phyloP scores from a whole-genome alignment of 1,140 invertebrate genomes.

The Sinonovacula constricta region DNA sequence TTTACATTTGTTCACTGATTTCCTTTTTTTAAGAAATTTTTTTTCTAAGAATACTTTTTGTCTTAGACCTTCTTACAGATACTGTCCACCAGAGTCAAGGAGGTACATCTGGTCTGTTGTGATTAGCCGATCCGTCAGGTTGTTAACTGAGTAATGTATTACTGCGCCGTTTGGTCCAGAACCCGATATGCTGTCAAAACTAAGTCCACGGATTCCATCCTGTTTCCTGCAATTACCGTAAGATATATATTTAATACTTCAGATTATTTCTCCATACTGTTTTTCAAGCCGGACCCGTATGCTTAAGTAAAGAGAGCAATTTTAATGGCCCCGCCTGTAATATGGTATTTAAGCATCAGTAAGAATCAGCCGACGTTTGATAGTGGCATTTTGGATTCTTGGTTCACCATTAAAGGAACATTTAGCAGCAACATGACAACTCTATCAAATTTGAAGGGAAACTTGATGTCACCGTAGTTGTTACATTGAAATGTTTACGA shows the following conservation, averaged over 20 bases:
- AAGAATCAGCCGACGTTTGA: too few species aligned
- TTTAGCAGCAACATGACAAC: too few species aligned
- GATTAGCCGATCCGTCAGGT: conserved; percentile 86
- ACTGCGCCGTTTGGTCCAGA: conserved; percentile 94
- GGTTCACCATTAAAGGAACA: too few species aligned
- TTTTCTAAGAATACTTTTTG: neutral
- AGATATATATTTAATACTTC: neutral
- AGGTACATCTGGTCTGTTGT: conserved; percentile 88
- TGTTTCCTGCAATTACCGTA: conserved; percentile 78
- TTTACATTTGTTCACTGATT: neutral
- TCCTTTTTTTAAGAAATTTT: conserved; percentile 1
- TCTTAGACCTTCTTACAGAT: conserved; percentile 71
- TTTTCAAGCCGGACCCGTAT: too few species aligned
- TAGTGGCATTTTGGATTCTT: too few species aligned
- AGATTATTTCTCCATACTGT: too few species aligned
- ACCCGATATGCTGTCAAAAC: conserved; percentile 94
- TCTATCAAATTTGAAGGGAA: too few species aligned
- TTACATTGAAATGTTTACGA: too few species aligned
- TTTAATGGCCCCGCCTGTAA: too few species aligned
- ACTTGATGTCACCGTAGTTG: too few species aligned
- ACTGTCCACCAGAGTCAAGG: conserved; percentile 92
- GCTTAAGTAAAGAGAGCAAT: too few species aligned
- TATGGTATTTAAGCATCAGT: too few species aligned
- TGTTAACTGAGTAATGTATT: conserved; percentile 89
- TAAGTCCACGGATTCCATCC: conserved; percentile 89